Evolutionary conservation across 2,888 invertebrate genomes (phyloP).

Genomic region (Pristionchus mayeri): DNA sequence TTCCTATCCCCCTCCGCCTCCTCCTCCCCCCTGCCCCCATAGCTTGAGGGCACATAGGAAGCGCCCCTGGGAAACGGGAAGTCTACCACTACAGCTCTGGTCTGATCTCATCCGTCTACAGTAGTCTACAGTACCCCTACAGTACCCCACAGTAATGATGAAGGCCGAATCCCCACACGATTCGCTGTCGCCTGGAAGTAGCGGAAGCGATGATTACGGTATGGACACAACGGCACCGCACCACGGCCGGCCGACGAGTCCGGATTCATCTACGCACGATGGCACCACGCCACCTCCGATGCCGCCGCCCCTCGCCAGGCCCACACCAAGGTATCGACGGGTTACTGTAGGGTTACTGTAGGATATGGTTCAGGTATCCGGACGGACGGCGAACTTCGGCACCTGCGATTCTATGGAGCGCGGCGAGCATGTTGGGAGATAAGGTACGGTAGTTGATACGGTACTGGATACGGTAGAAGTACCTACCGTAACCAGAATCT

Average conservation of each 20-base stretch:
- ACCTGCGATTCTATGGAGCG: constrained; percentile 66
- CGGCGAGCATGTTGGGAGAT: constrained; percentile 56
- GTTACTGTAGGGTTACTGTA: background rate
- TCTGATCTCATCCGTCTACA: background rate
- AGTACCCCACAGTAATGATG: background rate
- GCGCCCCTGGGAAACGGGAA: background rate
- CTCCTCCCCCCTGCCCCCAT: background rate
- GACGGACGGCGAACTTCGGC: constrained; percentile 68
- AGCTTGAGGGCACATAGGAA: constrained; percentile 22
- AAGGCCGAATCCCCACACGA: constrained; percentile 24
- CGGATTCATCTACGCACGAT: constrained; percentile 27
- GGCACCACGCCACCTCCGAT: constrained; percentile 4
- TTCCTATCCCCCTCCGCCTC: background rate
- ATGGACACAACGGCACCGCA: background rate
- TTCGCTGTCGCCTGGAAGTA: constrained; percentile 3
- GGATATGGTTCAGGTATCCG: constrained; percentile 51
- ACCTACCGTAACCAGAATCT: no score
- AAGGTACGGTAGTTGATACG: constrained; percentile 34
- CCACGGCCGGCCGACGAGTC: background rate
- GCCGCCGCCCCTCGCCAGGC: constrained; percentile 20
- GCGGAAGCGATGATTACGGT: constrained; percentile 1
- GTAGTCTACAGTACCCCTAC: constrained; percentile 1
- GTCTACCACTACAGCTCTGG: background rate
- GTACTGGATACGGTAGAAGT: no score
- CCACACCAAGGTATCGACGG: constrained; percentile 10